Percentiles rank a stretch among this genome's conserved stretches.
Evolutionary conservation across 2,888 invertebrate species (phyloP).

Genomic region (Palloptera scutellata): DNA sequence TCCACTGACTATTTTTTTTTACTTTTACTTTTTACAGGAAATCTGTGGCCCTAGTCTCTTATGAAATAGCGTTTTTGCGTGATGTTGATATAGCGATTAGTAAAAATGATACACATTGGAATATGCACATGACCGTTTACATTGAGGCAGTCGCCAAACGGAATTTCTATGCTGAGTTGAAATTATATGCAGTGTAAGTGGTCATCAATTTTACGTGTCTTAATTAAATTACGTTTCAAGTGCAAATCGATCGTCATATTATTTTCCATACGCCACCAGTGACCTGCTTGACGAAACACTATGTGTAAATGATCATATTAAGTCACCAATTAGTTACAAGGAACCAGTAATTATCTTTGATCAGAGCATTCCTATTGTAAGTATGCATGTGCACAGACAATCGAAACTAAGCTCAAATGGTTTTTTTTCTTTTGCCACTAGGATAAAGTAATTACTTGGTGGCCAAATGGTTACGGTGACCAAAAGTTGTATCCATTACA

Average conservation of each 20-base stretch:
- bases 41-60: conserved; percentile 72
- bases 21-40: conserved; percentile 66
- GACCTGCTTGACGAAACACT: conserved; percentile 57
- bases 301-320: conserved; percentile 46
- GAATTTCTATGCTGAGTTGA: conserved; percentile 55
- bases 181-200: conserved; percentile 60
- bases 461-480: conserved; percentile 92
- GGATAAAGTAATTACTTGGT: conserved; percentile 77
- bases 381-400: conserved; percentile 35
- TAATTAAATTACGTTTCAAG: neutral
- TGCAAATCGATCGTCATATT: neutral
- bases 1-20: neutral
- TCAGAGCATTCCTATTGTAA: conserved; percentile 55
- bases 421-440: conserved; percentile 43
- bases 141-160: conserved; percentile 58
- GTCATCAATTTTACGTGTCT: neutral
- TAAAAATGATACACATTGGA: conserved; percentile 63
- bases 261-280: conserved; percentile 37
- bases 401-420: conserved; percentile 18
- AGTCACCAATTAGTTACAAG: conserved; percentile 47
- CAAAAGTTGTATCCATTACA: conserved; percentile 79
- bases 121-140: conserved; percentile 63
- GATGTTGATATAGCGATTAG: conserved; percentile 66
- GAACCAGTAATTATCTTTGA: conserved; percentile 56
- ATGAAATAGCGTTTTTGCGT: conserved; percentile 71